Percentiles rank a stretch among this genome's conserved stretches.
phyloP scores from a whole-genome alignment of 2,797 vertebrate genomes.

The Bovichtus variegatus region DNA sequence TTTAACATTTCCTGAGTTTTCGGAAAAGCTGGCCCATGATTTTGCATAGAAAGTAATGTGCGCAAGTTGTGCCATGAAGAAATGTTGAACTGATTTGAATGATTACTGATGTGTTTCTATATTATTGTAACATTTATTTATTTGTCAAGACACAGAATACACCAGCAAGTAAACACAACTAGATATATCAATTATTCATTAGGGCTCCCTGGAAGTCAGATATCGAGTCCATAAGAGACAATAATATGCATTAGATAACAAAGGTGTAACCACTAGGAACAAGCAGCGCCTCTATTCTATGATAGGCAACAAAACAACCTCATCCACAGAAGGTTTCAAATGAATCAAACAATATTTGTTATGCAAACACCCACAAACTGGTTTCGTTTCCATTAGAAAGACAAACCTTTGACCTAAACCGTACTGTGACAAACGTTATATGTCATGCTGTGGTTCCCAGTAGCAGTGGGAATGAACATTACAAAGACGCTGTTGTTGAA shows the following conservation, averaged over 20 bases:
- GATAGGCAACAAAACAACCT: background rate
- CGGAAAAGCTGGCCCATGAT: slow-evolving; percentile 15
- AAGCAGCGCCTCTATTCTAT: no score
- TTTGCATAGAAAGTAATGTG: slow-evolving; percentile 21
- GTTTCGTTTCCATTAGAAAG: background rate
- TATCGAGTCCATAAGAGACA: background rate
- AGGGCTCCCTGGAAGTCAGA: background rate
- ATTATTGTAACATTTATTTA: background rate
- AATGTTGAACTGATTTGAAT: slow-evolving; percentile 8
- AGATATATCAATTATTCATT: background rate
- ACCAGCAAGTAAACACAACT: background rate
- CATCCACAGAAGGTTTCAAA: background rate
- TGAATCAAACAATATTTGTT: background rate
- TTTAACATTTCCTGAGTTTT: slow-evolving; percentile 60
- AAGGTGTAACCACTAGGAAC: background rate
- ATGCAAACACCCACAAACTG: background rate
- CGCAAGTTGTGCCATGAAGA: background rate
- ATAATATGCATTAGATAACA: background rate
- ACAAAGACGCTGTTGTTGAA: no score
- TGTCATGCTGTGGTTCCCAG: no score
- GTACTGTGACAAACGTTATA: no score
- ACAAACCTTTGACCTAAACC: no score
- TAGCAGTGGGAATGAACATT: no score
- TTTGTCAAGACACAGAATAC: background rate
- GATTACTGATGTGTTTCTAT: background rate